Percentiles rank a stretch among this genome's conserved stretches.
phyloP scores from a whole-genome alignment of 2,888 invertebrate genomes.

The Mimas tiliae region DNA sequence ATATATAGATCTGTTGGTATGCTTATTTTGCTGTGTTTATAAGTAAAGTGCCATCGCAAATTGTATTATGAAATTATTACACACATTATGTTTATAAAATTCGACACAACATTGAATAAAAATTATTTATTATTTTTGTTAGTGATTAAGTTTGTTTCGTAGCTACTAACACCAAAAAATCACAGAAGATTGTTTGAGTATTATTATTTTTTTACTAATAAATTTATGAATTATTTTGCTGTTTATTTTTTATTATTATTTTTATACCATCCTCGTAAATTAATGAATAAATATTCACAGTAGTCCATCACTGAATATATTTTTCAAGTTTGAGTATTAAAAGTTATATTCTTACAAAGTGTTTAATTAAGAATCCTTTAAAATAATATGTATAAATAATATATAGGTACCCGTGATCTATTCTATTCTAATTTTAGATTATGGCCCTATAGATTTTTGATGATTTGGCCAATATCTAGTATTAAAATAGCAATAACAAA shows the following conservation, averaged over 20 bases:
- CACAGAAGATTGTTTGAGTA: conserved; percentile 63
- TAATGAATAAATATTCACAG: background rate
- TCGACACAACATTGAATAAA: conserved; percentile 59
- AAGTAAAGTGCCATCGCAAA: conserved; percentile 73
- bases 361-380: conserved; percentile 1
- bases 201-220: conserved; percentile 69
- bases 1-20: conserved; percentile 53
- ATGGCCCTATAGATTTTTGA: too few relatives aligned
- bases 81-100: conserved; percentile 68
- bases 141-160: conserved; percentile 62
- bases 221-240: conserved; percentile 41
- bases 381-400: too few relatives aligned
- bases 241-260: conserved; percentile 18
- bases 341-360: background rate
- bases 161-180: conserved; percentile 83
- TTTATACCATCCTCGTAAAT: background rate
- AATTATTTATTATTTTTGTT: conserved; percentile 69
- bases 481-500: too few relatives aligned
- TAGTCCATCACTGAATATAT: conserved; percentile 8
- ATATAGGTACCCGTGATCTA: too few relatives aligned
- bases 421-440: too few relatives aligned
- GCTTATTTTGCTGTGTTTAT: conserved; percentile 70
- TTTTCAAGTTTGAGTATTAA: conserved; percentile 12
- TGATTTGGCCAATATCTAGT: too few relatives aligned
- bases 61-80: conserved; percentile 36